A percentile compares a stretch with the other conserved stretches of the same genome.
Evolutionary conservation across 2,113 vertebrate genomes (phyloP).

Genomic region (Spea bombifrons): DNA sequence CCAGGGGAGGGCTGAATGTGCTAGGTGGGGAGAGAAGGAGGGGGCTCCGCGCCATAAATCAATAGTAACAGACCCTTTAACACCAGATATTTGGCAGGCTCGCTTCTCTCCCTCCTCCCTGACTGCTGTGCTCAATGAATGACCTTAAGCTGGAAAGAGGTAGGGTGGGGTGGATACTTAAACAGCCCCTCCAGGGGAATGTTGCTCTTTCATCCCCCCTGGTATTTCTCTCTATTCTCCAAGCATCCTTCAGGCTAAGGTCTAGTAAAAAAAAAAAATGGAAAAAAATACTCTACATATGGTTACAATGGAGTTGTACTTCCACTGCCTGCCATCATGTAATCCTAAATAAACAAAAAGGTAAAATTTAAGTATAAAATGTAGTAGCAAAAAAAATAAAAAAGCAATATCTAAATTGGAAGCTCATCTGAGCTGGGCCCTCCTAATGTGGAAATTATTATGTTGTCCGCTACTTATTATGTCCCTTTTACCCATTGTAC

Average conservation of each 20-base stretch:
- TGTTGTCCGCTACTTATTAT: too few relatives aligned
- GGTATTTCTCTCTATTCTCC: conserved; percentile 12
- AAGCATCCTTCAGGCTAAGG: neutral
- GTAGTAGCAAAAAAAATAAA: too few relatives aligned
- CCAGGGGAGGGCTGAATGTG: conserved; percentile 26
- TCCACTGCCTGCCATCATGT: too few relatives aligned
- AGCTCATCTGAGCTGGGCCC: too few relatives aligned
- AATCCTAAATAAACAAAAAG: too few relatives aligned
- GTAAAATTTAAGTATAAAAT: too few relatives aligned
- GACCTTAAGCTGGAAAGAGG: conserved; percentile 38
- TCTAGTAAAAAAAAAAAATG: neutral
- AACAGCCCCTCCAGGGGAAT: conserved; percentile 22
- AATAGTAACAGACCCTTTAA: conserved; percentile 37
- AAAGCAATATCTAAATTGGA: too few relatives aligned
- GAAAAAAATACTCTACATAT: too few relatives aligned
- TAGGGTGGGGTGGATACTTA: conserved; percentile 23
- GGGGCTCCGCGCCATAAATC: conserved; percentile 35
- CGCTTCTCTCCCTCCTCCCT: conserved; percentile 26
- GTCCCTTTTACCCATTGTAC: too few relatives aligned
- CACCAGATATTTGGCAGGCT: conserved; percentile 41
- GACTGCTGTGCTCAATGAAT: conserved; percentile 35
- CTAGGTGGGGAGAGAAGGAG: conserved; percentile 27
- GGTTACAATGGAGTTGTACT: too few relatives aligned
- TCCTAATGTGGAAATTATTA: too few relatives aligned
- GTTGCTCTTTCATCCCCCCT: conserved; percentile 23